Base-by-base conservation (phyloP, 2,888 invertebrate genomes). In the Erpobdella octoculata region DNA sequence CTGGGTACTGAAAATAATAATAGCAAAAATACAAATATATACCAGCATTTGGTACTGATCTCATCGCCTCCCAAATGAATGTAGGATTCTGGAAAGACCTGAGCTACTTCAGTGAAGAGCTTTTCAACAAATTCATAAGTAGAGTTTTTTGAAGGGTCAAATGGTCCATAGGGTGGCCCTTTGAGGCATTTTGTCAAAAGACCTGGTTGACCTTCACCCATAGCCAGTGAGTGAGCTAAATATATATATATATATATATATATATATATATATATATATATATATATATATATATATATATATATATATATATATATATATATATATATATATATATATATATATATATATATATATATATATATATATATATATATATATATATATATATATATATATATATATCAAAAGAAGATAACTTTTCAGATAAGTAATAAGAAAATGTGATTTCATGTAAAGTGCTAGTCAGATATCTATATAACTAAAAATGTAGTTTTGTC, bases 1-100 rank as follows among this genome's bases (percentile, higher is more conserved):
- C 89, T 0, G 91, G 97, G 84, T 87, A 89, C 1, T 91, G 97
- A 21, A 94, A 96, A 83, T 94, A 95, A n/a, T 25, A 53, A 67
- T 28, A 46, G 25, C 21, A 6, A 21, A 38, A 41, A 12, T 41
- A 5, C 28, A 12, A 38, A 9, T 1, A 48, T 21, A 36, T 31
- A 70, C 82, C 82, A 82, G 75, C 82, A 82, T 2, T 70, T 72
- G 35, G 77, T 76, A 31, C 77, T 76, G 21, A 81, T 79, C 71
- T 82, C 81, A 73, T 82, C 81, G 1, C 80, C 81, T 6, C 82
- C 82, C 5, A 81, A 75, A 73, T 82, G 82, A 6, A 80, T 70
- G 71, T 78, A 80, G n/a, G 76, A 74, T 66, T 81, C 81, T 1
- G 78, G 77, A 74, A 82, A 82, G 1, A 79, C 78, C 28, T 75